Evolutionary conservation across 2,113 vertebrate species (phyloP), one percentile per base, ranked within the genome.

Genomic region (Hystrix brachyura): DNA sequence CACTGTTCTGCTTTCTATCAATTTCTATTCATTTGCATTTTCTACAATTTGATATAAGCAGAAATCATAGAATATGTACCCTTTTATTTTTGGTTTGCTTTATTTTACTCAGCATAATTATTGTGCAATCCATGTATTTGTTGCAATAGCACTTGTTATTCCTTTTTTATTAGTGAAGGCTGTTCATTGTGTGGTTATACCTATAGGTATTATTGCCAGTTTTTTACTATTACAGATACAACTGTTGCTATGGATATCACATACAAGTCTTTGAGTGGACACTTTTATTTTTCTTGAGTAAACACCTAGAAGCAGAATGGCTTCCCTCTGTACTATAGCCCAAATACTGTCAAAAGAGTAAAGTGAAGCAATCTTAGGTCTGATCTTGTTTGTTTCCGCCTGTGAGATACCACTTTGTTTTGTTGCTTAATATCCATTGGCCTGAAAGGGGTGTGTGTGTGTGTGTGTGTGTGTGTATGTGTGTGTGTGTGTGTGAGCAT

Each of bases 231-330:
- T 64, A 62, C 10, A 93, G 91, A 76, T 88, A 25, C 23, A 96
- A 62, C 34, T n/a, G 10, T 43, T 88, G 25, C 18, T 81, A 15
- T 76, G 69, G 60, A 87, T 32, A 55, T 55, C 53, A 55, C 21
- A 1, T 18, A 1, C 13, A 74, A 81, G 7, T 88, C 17, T 69
- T 81, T 82, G 25, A 79, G 55, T 57, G 7, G 25, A 38, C 13
- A 78, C 23, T 86, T 95, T 92, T 64, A 57, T 60, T 90, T 95
- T 38, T 88, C 32, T 87, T 74, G n/a, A 91, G 32, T 74, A 78
- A 87, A 93, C 62, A 60, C 11, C 21, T 69, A 76, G 57, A 13
- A 21, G 7, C 67, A 72, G 51, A 95, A 19, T 79, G 29, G 0
- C 6, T 65, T 6, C 32, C n/a, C 38, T 72, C 32, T 92, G 19